phyloP scores from a whole-genome alignment of 2,113 vertebrate genomes.

The Coreoperca whiteheadi region DNA sequence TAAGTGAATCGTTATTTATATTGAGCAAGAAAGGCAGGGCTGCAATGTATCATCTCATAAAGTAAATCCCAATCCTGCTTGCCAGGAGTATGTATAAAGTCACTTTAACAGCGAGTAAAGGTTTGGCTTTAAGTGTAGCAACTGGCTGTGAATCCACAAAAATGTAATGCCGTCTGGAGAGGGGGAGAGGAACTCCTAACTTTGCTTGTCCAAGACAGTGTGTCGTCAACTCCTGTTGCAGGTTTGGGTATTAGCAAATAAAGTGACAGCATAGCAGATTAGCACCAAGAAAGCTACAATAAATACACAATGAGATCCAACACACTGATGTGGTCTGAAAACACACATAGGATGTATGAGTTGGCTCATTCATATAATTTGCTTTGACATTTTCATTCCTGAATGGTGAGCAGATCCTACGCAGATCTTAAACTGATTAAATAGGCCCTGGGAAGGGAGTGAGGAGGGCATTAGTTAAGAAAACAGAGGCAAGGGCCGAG shows the following conservation, averaged over 20 bases:
- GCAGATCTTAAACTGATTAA: constrained; percentile 79
- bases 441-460: constrained; percentile 32
- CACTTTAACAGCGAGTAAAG: constrained; percentile 9
- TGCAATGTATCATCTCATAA: constrained; percentile 23
- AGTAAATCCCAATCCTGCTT: constrained; percentile 18
- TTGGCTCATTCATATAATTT: constrained; percentile 72
- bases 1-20: constrained; percentile 40
- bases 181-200: background rate
- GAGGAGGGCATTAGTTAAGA: constrained; percentile 80
- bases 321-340: constrained; percentile 45
- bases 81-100: constrained; percentile 25
- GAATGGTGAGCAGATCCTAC: constrained; percentile 61
- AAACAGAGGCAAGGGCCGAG: constrained; percentile 72
- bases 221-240: background rate
- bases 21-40: constrained; percentile 42
- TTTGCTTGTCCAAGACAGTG: background rate
- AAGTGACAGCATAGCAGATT: constrained; percentile 36
- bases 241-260: constrained; percentile 24
- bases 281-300: constrained; percentile 34
- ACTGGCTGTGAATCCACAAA: constrained; percentile 26
- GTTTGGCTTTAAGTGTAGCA: constrained; percentile 1
- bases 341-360: constrained; percentile 68
- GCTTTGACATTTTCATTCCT: constrained; percentile 79
- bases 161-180: background rate
- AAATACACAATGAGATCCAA: constrained; percentile 41